These are phyloP conservation scores for Eubasilissa regina DNA, from an alignment of 1,140 invertebrate genomes.

Conservation along the genomic window DNA sequence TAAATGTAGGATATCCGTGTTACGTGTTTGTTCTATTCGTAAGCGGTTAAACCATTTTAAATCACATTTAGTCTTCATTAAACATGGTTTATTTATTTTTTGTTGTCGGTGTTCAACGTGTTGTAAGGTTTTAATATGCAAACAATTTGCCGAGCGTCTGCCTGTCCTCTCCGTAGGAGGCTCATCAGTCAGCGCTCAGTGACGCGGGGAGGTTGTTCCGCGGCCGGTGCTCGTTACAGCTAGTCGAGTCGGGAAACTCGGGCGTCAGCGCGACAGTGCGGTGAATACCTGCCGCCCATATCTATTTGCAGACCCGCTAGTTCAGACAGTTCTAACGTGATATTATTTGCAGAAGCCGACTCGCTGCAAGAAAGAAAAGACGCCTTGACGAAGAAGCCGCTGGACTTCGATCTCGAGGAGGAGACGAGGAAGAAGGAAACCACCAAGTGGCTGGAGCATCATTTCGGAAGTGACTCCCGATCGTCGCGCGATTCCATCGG, in stretches of 20 bases:
- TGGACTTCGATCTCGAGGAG: conserved; percentile 90
- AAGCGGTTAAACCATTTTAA: conserved; percentile 1
- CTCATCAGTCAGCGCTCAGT: conserved; percentile 55
- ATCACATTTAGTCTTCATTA: conserved; percentile 31
- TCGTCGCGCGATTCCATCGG: conserved; percentile 79
- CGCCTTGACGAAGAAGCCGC: conserved; percentile 82
- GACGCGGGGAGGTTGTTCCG: conserved; percentile 50
- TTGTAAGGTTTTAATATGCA: conserved; percentile 49
- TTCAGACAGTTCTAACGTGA: conserved; percentile 20
- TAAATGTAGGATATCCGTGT: conserved; percentile 9
- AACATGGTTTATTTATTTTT: conserved; percentile 33
- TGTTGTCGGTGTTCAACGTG: conserved; percentile 35
- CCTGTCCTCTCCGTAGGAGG: conserved; percentile 40
- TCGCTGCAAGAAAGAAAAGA: conserved; percentile 80
- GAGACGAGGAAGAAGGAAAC: conserved; percentile 91
- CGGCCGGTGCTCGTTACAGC: not conserved
- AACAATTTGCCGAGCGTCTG: conserved; percentile 48
- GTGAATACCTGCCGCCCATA: not conserved
- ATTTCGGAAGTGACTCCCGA: conserved; percentile 89
- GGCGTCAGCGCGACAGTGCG: not conserved
- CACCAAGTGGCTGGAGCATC: conserved; percentile 90
- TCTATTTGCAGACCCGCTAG: not conserved
- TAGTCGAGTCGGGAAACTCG: not conserved
- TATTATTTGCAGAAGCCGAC: conserved; percentile 63
- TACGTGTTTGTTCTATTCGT: not conserved